These are phyloP conservation scores for Carduelis carduelis DNA, from an alignment of 2,797 vertebrate species.

Conservation along the genomic window DNA sequence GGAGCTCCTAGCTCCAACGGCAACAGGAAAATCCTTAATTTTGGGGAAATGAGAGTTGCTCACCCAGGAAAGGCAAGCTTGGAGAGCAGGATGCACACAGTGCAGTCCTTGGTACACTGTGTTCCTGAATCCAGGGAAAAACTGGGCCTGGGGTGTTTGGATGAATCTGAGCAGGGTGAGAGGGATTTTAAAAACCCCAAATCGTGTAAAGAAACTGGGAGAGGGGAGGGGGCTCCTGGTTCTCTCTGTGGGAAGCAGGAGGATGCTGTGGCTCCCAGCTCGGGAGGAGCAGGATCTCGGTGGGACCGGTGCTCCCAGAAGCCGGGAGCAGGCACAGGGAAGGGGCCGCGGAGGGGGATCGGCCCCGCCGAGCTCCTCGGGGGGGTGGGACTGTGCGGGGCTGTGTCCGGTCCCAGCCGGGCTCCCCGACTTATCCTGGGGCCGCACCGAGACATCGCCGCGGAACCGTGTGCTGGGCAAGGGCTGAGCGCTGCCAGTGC, in stretches of 20 bases:
- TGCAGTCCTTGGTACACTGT: fast-evolving
- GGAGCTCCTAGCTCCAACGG: not conserved
- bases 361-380: not conserved
- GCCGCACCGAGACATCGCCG: not conserved
- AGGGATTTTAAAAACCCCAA: fast-evolving
- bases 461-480: fast-evolving
- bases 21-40: not conserved
- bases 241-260: fast-evolving
- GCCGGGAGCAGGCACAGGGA: not conserved
- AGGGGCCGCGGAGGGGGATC: not conserved
- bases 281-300: not conserved
- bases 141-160: not conserved
- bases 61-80: not conserved
- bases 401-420: fast-evolving
- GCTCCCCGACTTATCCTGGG: fast-evolving
- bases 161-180: not conserved
- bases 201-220: fast-evolving
- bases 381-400: fast-evolving
- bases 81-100: fast-evolving
- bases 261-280: not conserved
- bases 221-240: not conserved
- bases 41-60: fast-evolving
- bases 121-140: not conserved
- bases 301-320: fast-evolving
- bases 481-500: no score